Conservation (phyloP, 2,797 vertebrate genomes). For the Psittacula echo region DNA sequence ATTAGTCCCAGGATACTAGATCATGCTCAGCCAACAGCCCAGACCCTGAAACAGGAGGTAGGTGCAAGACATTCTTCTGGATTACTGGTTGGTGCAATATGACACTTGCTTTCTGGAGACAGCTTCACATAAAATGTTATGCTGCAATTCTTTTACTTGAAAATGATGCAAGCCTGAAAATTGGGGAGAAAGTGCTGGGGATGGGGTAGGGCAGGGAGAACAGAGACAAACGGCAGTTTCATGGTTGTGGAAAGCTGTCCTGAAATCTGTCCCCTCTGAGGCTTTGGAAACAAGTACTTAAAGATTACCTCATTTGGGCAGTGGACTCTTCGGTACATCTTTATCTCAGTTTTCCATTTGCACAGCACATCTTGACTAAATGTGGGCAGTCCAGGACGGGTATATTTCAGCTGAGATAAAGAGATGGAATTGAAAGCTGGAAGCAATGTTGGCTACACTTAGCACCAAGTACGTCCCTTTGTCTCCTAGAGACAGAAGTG, state of each 20-base stretch:
- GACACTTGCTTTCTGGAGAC: neutral
- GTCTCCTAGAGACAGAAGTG: neutral
- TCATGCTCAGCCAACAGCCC: neutral
- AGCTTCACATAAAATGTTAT: neutral
- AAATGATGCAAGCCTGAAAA: neutral
- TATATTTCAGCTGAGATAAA: constrained; percentile 87
- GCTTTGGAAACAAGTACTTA: neutral
- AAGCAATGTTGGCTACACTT: neutral
- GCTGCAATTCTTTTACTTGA: neutral
- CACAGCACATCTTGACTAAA: constrained; percentile 94
- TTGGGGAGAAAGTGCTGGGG: neutral
- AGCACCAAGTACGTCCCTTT: neutral
- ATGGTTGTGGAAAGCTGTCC: neutral
- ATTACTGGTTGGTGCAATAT: neutral
- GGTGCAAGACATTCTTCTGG: neutral
- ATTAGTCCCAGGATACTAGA: neutral
- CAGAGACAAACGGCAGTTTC: neutral
- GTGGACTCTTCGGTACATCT: constrained; percentile 89
- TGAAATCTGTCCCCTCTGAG: neutral
- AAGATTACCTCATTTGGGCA: constrained; percentile 92
- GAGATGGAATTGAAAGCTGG: neutral
- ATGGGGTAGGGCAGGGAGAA: neutral
- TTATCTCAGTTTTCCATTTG: constrained; percentile 95
- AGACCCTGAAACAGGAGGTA: neutral
- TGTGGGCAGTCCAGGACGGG: constrained; percentile 90